phyloP scores from a whole-genome alignment of 1,140 invertebrate species.

The Plectrocnemia conspersa region DNA sequence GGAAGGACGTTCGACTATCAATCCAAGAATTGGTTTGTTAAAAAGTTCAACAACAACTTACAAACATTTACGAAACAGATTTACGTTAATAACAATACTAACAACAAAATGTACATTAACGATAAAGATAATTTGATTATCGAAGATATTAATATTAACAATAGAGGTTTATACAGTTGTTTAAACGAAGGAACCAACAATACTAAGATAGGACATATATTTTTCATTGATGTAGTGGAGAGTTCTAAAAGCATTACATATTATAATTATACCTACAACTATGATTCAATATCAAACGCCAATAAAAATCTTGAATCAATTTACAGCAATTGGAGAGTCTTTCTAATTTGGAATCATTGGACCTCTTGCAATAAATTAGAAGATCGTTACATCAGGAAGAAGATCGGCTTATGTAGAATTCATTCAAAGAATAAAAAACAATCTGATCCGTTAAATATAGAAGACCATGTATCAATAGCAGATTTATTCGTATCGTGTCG shows the following conservation, averaged over 20 bases:
- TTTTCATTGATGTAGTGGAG: conserved; percentile 14
- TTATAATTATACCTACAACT: too few relatives aligned
- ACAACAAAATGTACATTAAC: not conserved
- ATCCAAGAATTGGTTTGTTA: not conserved
- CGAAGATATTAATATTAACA: not conserved
- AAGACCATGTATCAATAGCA: conserved; percentile 1
- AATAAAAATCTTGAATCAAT: conserved; percentile 5
- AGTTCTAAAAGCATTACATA: too few relatives aligned
- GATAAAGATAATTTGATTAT: not conserved
- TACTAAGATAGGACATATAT: not conserved
- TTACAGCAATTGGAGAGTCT: conserved; percentile 9
- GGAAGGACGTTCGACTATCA: too few relatives aligned
- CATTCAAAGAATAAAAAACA: not conserved
- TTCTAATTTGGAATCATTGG: conserved; percentile 20
- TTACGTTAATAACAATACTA: not conserved
- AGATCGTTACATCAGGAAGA: not conserved
- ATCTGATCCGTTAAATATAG: not conserved
- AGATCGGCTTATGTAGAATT: conserved; percentile 6
- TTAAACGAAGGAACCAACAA: not conserved
- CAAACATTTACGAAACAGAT: not conserved
- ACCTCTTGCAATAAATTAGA: not conserved
- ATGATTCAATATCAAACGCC: not conserved
- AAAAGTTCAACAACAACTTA: not conserved
- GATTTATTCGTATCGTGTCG: conserved; percentile 22
- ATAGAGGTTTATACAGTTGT: conserved; percentile 19